Evolutionary conservation across 2,113 vertebrate genomes (phyloP), one percentile per base, ranked within the genome.

Genomic region (Ophthalmolycus amberensis): DNA sequence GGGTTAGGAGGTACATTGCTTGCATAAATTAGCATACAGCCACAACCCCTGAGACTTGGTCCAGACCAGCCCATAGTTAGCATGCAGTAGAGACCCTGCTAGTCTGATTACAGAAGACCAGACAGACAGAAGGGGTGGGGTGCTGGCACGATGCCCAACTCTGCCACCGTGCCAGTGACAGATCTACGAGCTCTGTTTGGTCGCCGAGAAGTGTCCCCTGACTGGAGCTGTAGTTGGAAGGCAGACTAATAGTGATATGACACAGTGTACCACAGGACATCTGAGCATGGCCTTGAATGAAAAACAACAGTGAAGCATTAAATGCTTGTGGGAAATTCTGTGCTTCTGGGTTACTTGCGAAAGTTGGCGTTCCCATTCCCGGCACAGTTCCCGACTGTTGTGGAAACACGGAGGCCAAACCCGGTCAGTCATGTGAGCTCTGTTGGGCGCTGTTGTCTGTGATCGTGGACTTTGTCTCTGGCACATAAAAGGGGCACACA

Each of bases 21-120:
- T 88, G 90, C 92, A 94, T 95, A 94, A 94, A 94, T 94, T 92
- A 93, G 85, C 90, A 91, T 91, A 87, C 75, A 90, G 91, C 79
- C 85, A 83, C 83, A 76, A 91, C 82, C 85, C 82, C 83, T 70
- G 85, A 92, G 92, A 90, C 82, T 90, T 48, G 80, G 83, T 86
- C 82, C 87, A 88, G 89, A 85, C 72, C 81, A 77, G 85, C 77
- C 67, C 79, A 52, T 92, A 87, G 91, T 94, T 95, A 94, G 87
- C 90, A 93, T 93, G 89, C 92, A 89, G 88, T 74, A 92, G 85
- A 89, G 85, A 89, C 91, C 89, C 88, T 76, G 88, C 90, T 90
- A 82, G 91, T 70, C 89, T 91, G 89, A 92, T 92, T 83, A 85
- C 86, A 85, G 85, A 76, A 52, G 77, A 82, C 79, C 84, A 92